Conservation (phyloP, 2,113 vertebrate species). For the Paedocypris sp. region DNA sequence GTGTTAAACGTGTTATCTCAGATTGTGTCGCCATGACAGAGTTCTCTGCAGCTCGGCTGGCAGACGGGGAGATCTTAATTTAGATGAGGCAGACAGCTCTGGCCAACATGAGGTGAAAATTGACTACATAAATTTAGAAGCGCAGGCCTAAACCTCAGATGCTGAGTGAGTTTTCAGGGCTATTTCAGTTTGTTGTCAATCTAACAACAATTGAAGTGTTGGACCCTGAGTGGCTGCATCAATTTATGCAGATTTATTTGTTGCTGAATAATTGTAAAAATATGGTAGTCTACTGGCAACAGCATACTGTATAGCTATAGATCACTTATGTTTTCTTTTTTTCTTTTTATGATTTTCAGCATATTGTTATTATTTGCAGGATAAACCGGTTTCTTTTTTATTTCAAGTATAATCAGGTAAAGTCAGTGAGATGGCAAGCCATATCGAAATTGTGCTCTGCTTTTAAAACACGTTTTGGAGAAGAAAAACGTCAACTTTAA, state of each 20-base stretch:
- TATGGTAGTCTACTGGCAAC: no score
- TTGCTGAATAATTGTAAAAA: no score
- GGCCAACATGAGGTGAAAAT: conserved; percentile 59
- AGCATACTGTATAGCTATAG: no score
- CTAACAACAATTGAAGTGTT: background rate
- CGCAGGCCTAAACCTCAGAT: conserved; percentile 45
- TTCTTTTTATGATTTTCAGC: no score
- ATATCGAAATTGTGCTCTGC: no score
- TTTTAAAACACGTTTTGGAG: no score
- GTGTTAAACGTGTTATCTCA: background rate
- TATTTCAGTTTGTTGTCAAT: background rate
- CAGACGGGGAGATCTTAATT: conserved; percentile 51
- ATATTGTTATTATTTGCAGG: no score
- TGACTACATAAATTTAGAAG: conserved; percentile 53
- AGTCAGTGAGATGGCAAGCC: no score
- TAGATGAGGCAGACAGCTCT: conserved; percentile 49
- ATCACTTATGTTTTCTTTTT: no score
- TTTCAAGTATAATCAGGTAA: no score
- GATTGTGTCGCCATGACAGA: background rate
- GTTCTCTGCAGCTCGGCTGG: conserved; percentile 26
- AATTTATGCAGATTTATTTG: background rate
- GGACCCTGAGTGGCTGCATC: background rate
- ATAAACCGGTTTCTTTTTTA: no score
- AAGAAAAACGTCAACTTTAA: no score
- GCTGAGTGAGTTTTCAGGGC: conserved; percentile 6